Evolutionary conservation across 2,888 invertebrate genomes (phyloP), one percentile per base, ranked within the genome.

Genomic region (Ormyrus labotus): DNA sequence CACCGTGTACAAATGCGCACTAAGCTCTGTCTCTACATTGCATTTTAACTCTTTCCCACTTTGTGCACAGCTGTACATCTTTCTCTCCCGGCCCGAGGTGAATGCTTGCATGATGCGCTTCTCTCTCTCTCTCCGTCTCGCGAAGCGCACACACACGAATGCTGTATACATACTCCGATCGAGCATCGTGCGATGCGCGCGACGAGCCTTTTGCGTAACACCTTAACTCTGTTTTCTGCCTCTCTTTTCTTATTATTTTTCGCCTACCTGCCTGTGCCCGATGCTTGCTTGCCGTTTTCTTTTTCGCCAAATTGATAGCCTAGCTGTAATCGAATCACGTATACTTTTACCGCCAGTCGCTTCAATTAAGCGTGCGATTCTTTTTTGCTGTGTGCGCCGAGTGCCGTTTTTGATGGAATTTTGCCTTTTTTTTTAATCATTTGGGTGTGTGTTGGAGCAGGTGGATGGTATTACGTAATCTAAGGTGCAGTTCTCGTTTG

Each of bases 141-240:
- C 3, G 34, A 34, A 9, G 13, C 57, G 57, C 11, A 10, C 19
- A 67, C 53, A 51, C 53, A 19, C 53, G 7, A 19, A 8, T 51
- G 63, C 11, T 13, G 48, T 48, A n/a, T 48, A n/a, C 11, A 6
- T 11, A 8, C 47, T 64, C 3, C 2, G 34, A 34, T 34, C 34
- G 34, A 34, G 34, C 34, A 34, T 34, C 2, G 34, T 34, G 34
- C 34, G 34, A 34, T 34, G 34, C 34, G 34, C 34, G 34, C 34
- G 34, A 34, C 34, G 34, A n/a, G 48, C 48, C 64, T 64, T n/a
- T 64, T 64, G n/a, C 64, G 64, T 64, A 64, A 64, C 64, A 64
- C 48, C 64, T 63, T 45, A 63, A 63, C 63, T 63, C 47, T 1
- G n/a, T 58, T 58, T 58, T 58, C 13, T 34, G 60, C 63, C 10